Conservation (phyloP, 2,113 vertebrate genomes). For the Heliornis fulica region DNA sequence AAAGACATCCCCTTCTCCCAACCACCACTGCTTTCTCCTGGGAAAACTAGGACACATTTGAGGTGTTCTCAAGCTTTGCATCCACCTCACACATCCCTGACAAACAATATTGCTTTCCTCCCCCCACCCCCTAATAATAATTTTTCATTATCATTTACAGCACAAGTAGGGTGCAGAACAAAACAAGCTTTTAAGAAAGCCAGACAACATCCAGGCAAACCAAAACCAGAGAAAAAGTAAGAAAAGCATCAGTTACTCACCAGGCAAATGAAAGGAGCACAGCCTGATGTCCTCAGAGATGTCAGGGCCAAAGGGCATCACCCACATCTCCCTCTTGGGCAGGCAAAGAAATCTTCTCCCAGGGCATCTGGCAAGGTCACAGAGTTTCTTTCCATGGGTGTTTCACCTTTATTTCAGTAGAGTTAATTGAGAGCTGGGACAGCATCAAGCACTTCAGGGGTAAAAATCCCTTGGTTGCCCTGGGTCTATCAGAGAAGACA, state of each 20-base stretch:
- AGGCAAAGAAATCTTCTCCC: not conserved
- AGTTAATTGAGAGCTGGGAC: not conserved
- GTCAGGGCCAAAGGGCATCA: accelerated
- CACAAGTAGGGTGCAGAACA: not conserved
- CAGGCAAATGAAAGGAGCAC: accelerated
- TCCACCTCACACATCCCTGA: not conserved
- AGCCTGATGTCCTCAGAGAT: not conserved
- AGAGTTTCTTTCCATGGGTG: not conserved
- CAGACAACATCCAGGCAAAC: not conserved
- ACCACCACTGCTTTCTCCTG: not conserved
- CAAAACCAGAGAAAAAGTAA: not conserved
- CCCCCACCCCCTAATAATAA: not conserved
- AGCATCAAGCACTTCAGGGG: not conserved
- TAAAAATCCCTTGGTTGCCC: not conserved
- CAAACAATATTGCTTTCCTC: no score
- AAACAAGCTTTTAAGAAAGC: not conserved
- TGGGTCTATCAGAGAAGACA: no score
- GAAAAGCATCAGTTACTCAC: not conserved
- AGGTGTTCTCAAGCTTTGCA: not conserved
- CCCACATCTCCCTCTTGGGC: accelerated
- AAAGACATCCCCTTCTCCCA: not conserved
- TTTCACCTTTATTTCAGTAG: not conserved
- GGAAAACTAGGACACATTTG: not conserved
- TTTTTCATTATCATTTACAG: not conserved
- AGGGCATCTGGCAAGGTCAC: not conserved